Evolutionary conservation across 2,113 vertebrate genomes (phyloP), one percentile per base, ranked within the genome.

Genomic region (Laterallus jamaicensis): DNA sequence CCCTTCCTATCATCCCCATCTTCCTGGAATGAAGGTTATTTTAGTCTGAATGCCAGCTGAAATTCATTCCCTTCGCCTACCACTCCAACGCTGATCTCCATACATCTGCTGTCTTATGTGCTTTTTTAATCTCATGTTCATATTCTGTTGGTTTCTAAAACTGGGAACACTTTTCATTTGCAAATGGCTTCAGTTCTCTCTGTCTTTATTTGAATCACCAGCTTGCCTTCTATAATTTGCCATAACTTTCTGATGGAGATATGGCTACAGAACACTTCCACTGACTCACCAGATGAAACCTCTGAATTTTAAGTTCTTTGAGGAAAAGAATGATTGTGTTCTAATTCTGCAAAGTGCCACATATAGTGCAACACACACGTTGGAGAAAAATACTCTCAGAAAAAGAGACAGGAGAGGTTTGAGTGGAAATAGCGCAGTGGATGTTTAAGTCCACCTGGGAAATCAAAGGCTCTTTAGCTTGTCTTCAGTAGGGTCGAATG

Each of bases 141-240:
- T 47, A 70, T 14, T 91, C 52, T 66, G 32, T 24, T 82, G 39
- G 76, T 89, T 92, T 97, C 94, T 97, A 95, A 93, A 97, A 87
- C 58, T 69, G 70, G 44, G 29, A 93, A 82, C 42, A 66, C 35
- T 92, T 97, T 95, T 91, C 81, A 85, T 84, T 95, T 95, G 58
- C 77, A 95, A 91, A 89, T 69, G 62, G 17, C 31, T 96, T 89
- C 91, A 54, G 64, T 91, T 91, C 26, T 64, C 59, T 78, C 44
- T 63, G 20, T n/a, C 69, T 95, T 69, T 68, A 40, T 91, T 89
- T 10, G 35, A 86, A 86, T 56, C 73, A 87, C 15, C 32, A 84
- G 35, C 66, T 94, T 29, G 6, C 60, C 67, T 92, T 88, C 69
- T 89, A 26, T 79, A 96, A 91, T 89, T 89, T 92, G 49, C 39